Base-by-base conservation (phyloP, 1,140 invertebrate genomes). In the Diachasma alloeum region DNA sequence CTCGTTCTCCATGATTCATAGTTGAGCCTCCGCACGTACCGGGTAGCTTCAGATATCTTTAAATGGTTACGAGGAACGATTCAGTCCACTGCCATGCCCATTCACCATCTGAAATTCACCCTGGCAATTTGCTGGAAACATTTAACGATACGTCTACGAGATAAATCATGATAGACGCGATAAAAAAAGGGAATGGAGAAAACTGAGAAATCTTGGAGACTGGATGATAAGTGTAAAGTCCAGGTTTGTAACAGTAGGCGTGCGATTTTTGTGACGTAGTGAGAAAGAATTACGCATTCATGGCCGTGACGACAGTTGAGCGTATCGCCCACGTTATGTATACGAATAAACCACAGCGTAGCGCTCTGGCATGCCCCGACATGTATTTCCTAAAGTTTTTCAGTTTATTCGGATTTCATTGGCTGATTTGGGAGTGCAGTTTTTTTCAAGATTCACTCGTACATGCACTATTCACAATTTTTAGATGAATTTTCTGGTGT, bases 281-380 rank as follows among this genome's bases (percentile, higher is more conserved):
- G 15, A 67, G 71, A 74, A 66, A 66, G 63, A 78, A 78, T 74
- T 72, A 72, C 74, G 67, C 66, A 63, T 63, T 39, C 76, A 71
- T 66, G 76, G 76, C 69, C 76, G 66, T 78, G 76, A 78, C 76
- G 76, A 68, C 63, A 78, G 67, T 78, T 36, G 63, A 69, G 44
- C 46, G 66, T 74, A 72, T 78, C 76, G 72, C 76, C 76, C 71
- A 78, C 76, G 67, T 39, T 68, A 68, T 68, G 48, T 74, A 74
- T 78, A 70, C 76, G 66, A 78, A 78, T 74, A 78, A 78, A 73
- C 72, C 13, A 69, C 66, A 63, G 74, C 72, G 59, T 66, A 59
- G 24, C 26, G 48, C 17, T 74, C 48, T 74, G 66, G 63, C 66
- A 74, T 74, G 19, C 36, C 53, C 1, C 24, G 10, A 26, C 8